Percentiles rank a stretch among this genome's conserved stretches.
These are phyloP conservation scores for Litocranius walleri DNA, from an alignment of 2,113 vertebrate species.

Conservation along the genomic window DNA sequence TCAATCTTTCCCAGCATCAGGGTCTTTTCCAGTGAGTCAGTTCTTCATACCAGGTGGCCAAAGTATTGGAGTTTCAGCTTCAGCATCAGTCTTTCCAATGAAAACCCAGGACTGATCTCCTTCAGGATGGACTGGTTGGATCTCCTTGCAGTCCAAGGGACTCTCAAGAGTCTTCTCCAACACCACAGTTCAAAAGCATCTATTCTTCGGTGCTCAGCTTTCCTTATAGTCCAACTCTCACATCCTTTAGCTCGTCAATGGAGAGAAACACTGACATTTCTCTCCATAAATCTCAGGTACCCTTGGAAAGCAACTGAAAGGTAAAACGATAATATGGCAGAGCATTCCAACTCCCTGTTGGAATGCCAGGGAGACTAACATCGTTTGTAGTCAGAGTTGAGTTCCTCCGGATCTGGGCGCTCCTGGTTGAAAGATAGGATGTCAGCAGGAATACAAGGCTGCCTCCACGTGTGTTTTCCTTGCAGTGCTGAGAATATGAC, in stretches of 20 bases:
- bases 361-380: accelerated
- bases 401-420: accelerated
- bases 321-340: neutral
- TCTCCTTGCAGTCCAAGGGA: neutral
- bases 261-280: neutral
- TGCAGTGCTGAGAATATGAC: accelerated
- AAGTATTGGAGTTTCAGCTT: neutral
- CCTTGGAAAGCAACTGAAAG: neutral
- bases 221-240: neutral
- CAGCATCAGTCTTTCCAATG: neutral
- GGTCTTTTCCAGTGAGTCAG: neutral
- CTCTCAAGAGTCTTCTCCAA: neutral
- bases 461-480: accelerated
- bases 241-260: neutral
- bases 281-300: neutral
- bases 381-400: accelerated
- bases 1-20: neutral
- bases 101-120: neutral
- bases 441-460: neutral
- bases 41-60: neutral
- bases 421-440: neutral
- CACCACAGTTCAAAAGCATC: neutral
- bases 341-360: neutral
- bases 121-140: neutral
- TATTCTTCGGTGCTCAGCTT: accelerated